Evolutionary conservation across 2,888 invertebrate species (phyloP).

Genomic region (Campaea margaritaria): DNA sequence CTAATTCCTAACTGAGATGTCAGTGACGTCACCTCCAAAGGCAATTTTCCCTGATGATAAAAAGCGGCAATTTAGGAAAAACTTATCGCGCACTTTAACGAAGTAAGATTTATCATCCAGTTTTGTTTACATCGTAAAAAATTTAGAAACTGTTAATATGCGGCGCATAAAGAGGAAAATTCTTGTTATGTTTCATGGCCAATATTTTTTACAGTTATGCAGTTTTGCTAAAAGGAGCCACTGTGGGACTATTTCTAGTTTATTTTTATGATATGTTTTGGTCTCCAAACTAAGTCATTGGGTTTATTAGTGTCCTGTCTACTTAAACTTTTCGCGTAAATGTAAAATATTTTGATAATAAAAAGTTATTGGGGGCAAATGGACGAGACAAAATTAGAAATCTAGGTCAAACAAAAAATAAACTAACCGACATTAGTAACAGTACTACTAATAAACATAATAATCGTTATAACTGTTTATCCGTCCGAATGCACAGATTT

Average conservation of each 20-base stretch:
- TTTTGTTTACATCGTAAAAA: constrained; percentile 24
- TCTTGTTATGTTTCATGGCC: constrained; percentile 10
- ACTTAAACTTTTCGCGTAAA: constrained; percentile 23
- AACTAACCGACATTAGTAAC: no score
- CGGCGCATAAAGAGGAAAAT: constrained; percentile 4
- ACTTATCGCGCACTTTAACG: constrained; percentile 22
- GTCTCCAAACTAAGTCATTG: constrained; percentile 11
- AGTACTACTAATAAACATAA: no score
- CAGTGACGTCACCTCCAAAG: constrained; percentile 20
- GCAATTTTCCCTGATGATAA: constrained; percentile 25
- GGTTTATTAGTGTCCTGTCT: not conserved
- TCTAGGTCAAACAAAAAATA: constrained; percentile 17
- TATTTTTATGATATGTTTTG: constrained; percentile 6
- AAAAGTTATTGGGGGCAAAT: constrained; percentile 12
- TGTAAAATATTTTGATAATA: constrained; percentile 19
- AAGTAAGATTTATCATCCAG: constrained; percentile 22
- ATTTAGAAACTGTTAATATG: constrained; percentile 15
- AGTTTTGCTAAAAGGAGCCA: constrained; percentile 2
- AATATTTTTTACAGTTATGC: constrained; percentile 9
- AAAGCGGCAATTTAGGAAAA: constrained; percentile 23
- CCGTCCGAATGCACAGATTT: no score
- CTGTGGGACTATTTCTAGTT: constrained; percentile 1
- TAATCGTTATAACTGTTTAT: no score
- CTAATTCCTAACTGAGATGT: constrained; percentile 13
- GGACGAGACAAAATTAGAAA: not conserved